Conservation (phyloP, 2,797 vertebrate species). For the Enteromius fasciolatus region DNA sequence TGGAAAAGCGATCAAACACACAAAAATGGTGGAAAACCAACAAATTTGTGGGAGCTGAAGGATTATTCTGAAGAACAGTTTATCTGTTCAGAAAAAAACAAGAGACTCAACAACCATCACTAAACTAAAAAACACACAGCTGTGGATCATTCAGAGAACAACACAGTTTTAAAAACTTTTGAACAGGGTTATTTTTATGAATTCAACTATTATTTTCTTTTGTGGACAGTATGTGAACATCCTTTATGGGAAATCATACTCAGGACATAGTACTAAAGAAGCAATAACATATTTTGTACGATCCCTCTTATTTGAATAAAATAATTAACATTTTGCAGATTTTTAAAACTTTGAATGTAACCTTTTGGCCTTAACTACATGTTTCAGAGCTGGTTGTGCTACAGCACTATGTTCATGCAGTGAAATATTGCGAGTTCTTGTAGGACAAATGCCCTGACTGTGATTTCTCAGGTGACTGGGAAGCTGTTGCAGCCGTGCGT, state of each 20-base stretch:
- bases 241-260: too few relatives aligned
- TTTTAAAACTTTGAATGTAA: neutral
- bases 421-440: neutral
- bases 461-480: slow-evolving; percentile 85
- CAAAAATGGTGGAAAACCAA: neutral
- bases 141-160: neutral
- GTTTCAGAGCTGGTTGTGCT: neutral
- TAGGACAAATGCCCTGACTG: slow-evolving; percentile 69
- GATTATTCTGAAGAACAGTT: neutral
- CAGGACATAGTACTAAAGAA: too few relatives aligned
- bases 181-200: too few relatives aligned
- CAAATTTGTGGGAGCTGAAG: neutral
- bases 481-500: slow-evolving; percentile 92
- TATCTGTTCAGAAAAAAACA: neutral
- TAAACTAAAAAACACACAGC: neutral
- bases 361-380: neutral
- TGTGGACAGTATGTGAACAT: too few relatives aligned
- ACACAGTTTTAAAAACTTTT: neutral
- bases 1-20: neutral
- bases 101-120: neutral
- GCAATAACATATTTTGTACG: too few relatives aligned
- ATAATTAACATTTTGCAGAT: too few relatives aligned
- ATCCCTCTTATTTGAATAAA: too few relatives aligned
- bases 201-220: too few relatives aligned
- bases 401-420: neutral